Base-by-base conservation (phyloP, 2,888 invertebrate species). In the Latrodectus elegans region DNA sequence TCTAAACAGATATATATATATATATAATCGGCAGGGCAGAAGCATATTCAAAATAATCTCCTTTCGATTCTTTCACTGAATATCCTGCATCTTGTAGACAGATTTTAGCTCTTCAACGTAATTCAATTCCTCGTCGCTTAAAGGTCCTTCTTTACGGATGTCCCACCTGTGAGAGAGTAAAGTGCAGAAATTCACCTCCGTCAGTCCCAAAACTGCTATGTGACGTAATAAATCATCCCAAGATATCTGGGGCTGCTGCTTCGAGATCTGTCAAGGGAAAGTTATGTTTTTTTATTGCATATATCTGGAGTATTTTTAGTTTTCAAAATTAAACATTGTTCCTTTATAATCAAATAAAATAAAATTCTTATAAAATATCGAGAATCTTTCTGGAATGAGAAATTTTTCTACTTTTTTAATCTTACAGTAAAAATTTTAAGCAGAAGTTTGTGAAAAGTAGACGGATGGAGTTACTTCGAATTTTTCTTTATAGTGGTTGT, bases 161-260 rank as follows among this genome's bases (percentile, higher is more conserved):
- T 88, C 88, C 88, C 88, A 88, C 11, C 88, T 67, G 8, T 75
- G 73, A 26, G 80, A 72, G 17, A 88, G 70, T 26, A 88, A 11
- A 10, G 55, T 72, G n/a, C 67, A 65, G 52, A 88, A 88, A 55
- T 83, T 83, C 8, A 76, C 72, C 51, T 84, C 84, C 2, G 88
- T 88, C 11, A 88, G 64, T 49, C 88, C 88, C 14, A 88, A 55
- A 26, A 84, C 49, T 15, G 88, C 84, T 49, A 84, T 22, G 51
- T 84, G 88, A 65, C 80, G 80, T 65, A 88, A n/a, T 49, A 88
- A 64, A 26, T 84, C 75, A 64, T 88, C 80, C 88, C 88, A 88
- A 26, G 77, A 73, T 15, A 86, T 22, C 64, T 52, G 9, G 49
- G 75, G 65, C 12, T 38, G 26, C 65, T 75, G 76, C 22, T 53